Base-by-base conservation (phyloP, 2,888 invertebrate genomes). In the Orthosia gracilis region DNA sequence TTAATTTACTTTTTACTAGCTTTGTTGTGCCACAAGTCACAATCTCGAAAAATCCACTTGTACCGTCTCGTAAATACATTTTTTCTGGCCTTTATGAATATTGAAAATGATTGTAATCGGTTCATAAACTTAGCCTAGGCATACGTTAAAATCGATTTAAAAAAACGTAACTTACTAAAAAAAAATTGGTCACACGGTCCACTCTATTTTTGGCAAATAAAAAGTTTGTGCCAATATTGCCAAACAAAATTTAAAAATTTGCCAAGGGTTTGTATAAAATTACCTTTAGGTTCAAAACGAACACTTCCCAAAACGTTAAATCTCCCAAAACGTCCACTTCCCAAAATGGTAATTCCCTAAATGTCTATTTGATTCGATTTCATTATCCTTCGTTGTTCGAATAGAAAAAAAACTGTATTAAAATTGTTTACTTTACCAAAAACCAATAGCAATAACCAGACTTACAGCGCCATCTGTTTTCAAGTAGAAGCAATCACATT, bases 401-500 rank as follows among this genome's bases (percentile, higher is more conserved):
- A 23, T 9, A n/a, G n/a, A 47, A 31, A 52, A 59, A 21, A 9
- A 15, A n/a, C 12, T 13, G 21, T 1, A 11, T n/a, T 50, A 31
- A 11, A 40, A 40, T 9, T 40, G 9, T 40, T 40, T 1, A 40
- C 1, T 40, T 40, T 40, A 7, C 7, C 40, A 40, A 40, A 40
- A 40, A 40, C 40, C 7, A 40, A 40, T 40, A 1, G 40, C 40
- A 23, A n/a, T 17, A n/a, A 26, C 1, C 3, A 31, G 13, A 21
- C 49, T 11, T 1, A 13, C 9, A 70, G 47, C 69, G 85, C 78
- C 85, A 85, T 85, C 85, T 85, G 23, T 75, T 75, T 62, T 11
- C 54, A 31, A 72, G 40, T 72, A 78, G 69, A n/a, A 15, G 5
- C 0, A 77, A 52, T 26, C 9, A 21, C 23, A 15, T 68, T 59